These are phyloP conservation scores for Penaeus vannamei DNA, from an alignment of 1,140 invertebrate genomes.

Conservation along the genomic window DNA sequence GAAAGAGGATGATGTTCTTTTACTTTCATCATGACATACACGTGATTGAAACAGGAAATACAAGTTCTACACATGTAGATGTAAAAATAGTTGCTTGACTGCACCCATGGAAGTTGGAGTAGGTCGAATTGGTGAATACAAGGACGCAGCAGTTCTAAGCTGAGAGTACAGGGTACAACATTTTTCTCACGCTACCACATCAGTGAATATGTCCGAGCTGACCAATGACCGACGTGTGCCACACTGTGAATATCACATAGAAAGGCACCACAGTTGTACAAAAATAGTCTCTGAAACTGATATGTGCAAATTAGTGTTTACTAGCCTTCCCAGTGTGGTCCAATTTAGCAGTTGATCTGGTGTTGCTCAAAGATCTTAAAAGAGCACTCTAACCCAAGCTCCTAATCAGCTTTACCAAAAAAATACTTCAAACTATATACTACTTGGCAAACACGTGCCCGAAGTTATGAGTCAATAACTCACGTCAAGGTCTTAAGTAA, in stretches of 20 bases:
- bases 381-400: slow-evolving; percentile 61
- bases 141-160: slow-evolving; percentile 57
- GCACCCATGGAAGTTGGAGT: slow-evolving; percentile 68
- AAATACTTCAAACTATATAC: slow-evolving; percentile 62
- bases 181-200: slow-evolving; percentile 59
- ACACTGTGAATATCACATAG: slow-evolving; percentile 69
- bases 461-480: slow-evolving; percentile 41
- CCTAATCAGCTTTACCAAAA: slow-evolving; percentile 59
- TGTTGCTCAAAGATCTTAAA: slow-evolving; percentile 56
- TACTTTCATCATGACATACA: slow-evolving; percentile 65
- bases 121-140: slow-evolving; percentile 59
- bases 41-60: slow-evolving; percentile 65
- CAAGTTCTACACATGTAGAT: slow-evolving; percentile 68
- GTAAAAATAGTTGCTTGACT: slow-evolving; percentile 68
- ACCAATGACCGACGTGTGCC: slow-evolving; percentile 67
- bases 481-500: slow-evolving; percentile 48
- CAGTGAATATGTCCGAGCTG: slow-evolving; percentile 61
- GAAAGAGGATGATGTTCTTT: slow-evolving; percentile 62
- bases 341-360: slow-evolving; percentile 58
- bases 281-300: slow-evolving; percentile 69
- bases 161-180: slow-evolving; percentile 63
- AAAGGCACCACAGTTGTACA: slow-evolving; percentile 69
- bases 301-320: slow-evolving; percentile 67
- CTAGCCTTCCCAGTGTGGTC: slow-evolving; percentile 66
- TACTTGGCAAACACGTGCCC: slow-evolving; percentile 61